A percentile compares a stretch with the other conserved stretches of the same genome.
phyloP scores from a whole-genome alignment of 64 coral and sea anemone species.

The Porites lutea region DNA sequence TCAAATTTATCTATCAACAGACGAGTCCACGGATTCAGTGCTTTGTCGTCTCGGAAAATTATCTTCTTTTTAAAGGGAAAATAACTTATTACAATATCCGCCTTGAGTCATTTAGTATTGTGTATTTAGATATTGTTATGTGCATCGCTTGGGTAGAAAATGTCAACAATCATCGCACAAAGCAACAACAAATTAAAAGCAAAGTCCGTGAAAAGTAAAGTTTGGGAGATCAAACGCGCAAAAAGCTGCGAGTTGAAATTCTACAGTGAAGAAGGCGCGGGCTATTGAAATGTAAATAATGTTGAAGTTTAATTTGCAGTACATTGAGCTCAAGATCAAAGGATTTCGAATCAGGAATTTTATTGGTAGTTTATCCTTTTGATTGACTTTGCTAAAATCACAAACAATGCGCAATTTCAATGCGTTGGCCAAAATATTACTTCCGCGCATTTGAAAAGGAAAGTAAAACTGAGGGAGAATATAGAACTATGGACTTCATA shows the following conservation, averaged over 20 bases:
- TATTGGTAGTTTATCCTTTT: conserved; percentile 4
- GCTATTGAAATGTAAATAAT: background rate
- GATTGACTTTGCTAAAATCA: background rate
- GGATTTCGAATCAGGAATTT: conserved; percentile 2
- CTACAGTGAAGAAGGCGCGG: background rate
- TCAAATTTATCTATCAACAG: background rate
- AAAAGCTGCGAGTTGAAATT: background rate
- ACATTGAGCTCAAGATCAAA: background rate
- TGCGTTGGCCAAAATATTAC: background rate
- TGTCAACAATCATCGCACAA: background rate
- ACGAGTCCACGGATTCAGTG: background rate
- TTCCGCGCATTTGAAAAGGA: background rate
- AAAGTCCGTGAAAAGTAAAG: background rate
- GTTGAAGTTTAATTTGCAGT: background rate
- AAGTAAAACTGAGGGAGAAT: background rate
- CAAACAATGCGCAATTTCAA: conserved; percentile 13
- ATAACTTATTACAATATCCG: background rate
- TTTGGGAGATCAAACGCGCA: background rate
- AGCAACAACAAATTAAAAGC: background rate
- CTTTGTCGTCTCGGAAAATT: background rate
- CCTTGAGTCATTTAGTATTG: background rate
- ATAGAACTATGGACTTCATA: background rate
- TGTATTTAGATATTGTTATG: background rate
- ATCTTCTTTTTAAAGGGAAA: background rate
- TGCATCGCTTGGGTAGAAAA: background rate